Evolutionary conservation across 2,888 invertebrate species (phyloP), one percentile per base, ranked within the genome.

Genomic region (Orchesellides sinensis): DNA sequence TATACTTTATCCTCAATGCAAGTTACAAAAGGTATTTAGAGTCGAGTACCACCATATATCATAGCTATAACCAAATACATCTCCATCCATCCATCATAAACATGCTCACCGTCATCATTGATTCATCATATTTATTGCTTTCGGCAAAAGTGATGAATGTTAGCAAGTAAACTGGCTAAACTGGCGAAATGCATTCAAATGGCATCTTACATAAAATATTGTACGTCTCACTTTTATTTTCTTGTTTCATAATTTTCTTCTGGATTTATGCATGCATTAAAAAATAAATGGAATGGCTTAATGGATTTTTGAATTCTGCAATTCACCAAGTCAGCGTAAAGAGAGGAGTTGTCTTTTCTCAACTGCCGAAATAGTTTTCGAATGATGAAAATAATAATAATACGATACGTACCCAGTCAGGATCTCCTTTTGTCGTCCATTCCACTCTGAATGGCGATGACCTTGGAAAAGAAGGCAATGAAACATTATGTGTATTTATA

Each of bases 191-290:
- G 54, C 74, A 35, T 54, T 65, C 40, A 35, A 40, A 65, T 54
- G 65, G 52, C 52, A 25, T 74, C 52, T 65, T 54, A 65, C 40
- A 65, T 23, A 52, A 70, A 40, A 25, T 59, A 19, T 47, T 72
- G n/a, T 72, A 56, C 73, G 47, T 32, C 54, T 65, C 14, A 49
- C 35, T 65, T 49, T 54, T 61, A 40, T 61, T 66, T 45, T 77
- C 21, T 10, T 69, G 63, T 23, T 61, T 61, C 69, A 61, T 78
- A 78, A 66, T 69, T 78, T 69, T 78, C 61, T 47, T 78, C n/a
- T 68, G 69, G 78, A 78, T 69, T 78, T 78, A 78, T 78, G 78
- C 61, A 78, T 78, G 78, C 78, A 78, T 78, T 78, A 78, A 78
- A 73, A 69, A 78, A 68, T 40, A 69, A 78, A 78, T 78, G 78